Evolutionary conservation across 2,797 vertebrate genomes (phyloP).

Genomic region (Sebastiscus albofasciatus): DNA sequence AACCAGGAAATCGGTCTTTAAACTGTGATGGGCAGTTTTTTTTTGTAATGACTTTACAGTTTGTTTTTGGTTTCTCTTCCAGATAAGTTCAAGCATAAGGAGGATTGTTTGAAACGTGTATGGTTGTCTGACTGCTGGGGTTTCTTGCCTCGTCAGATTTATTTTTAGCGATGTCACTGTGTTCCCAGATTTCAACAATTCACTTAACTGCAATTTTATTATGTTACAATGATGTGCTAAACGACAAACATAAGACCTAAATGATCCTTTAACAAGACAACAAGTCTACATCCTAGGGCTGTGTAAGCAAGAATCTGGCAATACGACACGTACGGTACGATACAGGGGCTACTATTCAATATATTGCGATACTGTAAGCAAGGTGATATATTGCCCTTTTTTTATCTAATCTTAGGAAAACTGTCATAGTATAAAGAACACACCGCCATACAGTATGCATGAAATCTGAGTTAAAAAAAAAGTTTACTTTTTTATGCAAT

Average conservation of each 20-base stretch:
- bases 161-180: not conserved
- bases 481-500: too few species aligned
- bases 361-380: too few species aligned
- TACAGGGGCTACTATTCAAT: too few species aligned
- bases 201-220: not conserved
- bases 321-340: too few species aligned
- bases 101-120: not conserved
- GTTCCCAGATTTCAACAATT: not conserved
- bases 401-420: too few species aligned
- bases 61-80: not conserved
- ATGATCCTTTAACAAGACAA: not conserved
- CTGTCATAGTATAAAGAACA: too few species aligned
- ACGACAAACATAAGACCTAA: not conserved
- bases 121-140: not conserved
- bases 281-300: not conserved
- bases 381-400: too few species aligned
- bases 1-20: not conserved
- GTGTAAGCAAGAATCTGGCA: too few species aligned
- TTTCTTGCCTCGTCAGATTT: not conserved
- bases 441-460: too few species aligned
- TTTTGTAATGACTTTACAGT: not conserved
- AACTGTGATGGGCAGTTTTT: not conserved
- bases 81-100: not conserved
- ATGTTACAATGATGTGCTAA: not conserved
- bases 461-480: too few species aligned